Conservation (phyloP, 2,888 invertebrate species). For the Matsumyia berberina region DNA sequence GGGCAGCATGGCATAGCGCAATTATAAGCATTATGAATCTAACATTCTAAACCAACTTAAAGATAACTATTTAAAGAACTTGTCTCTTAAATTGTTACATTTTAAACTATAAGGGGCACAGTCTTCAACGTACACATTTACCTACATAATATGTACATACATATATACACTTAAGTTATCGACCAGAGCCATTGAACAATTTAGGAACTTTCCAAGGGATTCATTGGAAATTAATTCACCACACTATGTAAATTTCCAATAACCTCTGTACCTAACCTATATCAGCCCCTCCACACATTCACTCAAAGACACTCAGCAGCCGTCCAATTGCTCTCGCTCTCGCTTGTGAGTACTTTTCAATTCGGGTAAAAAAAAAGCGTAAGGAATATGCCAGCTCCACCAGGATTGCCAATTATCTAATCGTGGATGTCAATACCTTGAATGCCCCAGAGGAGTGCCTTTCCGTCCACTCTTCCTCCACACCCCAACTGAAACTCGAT, state of each 20-base stretch:
- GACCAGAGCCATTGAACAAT: conserved; percentile 7
- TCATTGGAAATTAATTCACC: conserved; percentile 52
- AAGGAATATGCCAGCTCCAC: conserved; percentile 65
- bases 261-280: conserved; percentile 38
- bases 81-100: too few relatives aligned
- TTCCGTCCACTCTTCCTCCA: conserved; percentile 39
- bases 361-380: conserved; percentile 41
- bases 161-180: conserved; percentile 8
- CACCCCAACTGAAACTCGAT: conserved; percentile 23
- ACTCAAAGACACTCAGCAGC: conserved; percentile 54
- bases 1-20: too few relatives aligned
- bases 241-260: conserved; percentile 62
- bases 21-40: too few relatives aligned
- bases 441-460: conserved; percentile 59
- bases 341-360: conserved; percentile 38
- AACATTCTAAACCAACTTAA: too few relatives aligned
- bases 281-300: conserved; percentile 25
- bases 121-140: not conserved
- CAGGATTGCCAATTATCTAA: conserved; percentile 74
- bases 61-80: too few relatives aligned
- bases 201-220: conserved; percentile 20
- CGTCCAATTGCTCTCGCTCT: conserved; percentile 42
- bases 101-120: not conserved
- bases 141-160: too few relatives aligned
- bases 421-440: conserved; percentile 73